Percentiles rank a stretch among this genome's conserved stretches.
These are phyloP conservation scores for Anthopleura xanthogrammica DNA, from an alignment of 92 coral and sea anemone species.

Conservation along the genomic window DNA sequence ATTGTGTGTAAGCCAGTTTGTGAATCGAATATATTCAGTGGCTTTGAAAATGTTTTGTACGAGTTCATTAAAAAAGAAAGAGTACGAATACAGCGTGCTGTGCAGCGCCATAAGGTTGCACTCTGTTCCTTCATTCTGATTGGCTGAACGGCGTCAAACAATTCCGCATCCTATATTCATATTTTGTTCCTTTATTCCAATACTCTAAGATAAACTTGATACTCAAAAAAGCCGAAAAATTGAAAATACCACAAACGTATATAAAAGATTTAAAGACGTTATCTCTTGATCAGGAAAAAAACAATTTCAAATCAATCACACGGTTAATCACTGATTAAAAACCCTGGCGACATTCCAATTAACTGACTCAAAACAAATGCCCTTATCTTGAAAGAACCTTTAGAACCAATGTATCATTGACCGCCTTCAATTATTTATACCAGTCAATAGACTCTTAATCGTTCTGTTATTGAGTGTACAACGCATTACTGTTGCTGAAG, in stretches of 20 bases:
- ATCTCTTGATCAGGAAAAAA: neutral
- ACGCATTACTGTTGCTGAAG: neutral
- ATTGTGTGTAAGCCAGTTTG: too few relatives aligned
- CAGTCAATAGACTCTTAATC: conserved; percentile 1
- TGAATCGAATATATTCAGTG: too few relatives aligned
- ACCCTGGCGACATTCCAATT: conserved; percentile 5
- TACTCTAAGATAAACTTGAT: too few relatives aligned
- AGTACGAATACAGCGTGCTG: neutral
- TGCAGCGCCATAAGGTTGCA: neutral
- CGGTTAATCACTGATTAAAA: neutral
- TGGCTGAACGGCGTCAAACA: neutral
- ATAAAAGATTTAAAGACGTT: neutral
- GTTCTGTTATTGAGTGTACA: neutral
- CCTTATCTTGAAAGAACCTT: neutral
- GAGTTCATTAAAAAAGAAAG: too few relatives aligned
- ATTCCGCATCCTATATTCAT: too few relatives aligned
- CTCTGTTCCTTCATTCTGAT: too few relatives aligned
- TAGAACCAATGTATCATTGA: neutral
- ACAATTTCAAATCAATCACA: neutral
- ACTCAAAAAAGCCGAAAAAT: neutral
- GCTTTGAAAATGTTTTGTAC: too few relatives aligned
- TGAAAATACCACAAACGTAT: neutral
- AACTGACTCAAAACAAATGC: neutral
- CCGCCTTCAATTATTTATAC: conserved; percentile 1
- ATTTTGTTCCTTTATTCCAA: too few relatives aligned